phyloP scores from a whole-genome alignment of 2,797 vertebrate genomes.

The Acrocephalus scirpaceus region DNA sequence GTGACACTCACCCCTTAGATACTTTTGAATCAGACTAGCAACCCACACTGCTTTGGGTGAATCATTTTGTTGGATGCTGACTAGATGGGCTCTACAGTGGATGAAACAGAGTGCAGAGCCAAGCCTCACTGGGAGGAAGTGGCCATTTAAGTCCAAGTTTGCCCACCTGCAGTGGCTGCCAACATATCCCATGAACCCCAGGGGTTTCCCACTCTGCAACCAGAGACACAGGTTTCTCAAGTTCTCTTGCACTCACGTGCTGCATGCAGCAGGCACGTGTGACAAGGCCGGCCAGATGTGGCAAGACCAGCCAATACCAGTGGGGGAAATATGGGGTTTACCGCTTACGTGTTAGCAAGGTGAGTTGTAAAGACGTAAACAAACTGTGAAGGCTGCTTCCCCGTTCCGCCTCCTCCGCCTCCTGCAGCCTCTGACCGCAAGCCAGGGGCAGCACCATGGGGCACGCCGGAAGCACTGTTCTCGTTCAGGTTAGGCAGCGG shows the following conservation, averaged over 20 bases:
- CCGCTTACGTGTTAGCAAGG: slow-evolving; percentile 93
- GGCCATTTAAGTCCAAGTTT: background rate
- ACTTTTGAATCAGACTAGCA: background rate
- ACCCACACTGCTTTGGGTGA: background rate
- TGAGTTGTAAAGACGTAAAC: slow-evolving; percentile 96
- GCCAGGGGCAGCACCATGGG: slow-evolving; percentile 74
- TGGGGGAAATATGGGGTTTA: fast-evolving
- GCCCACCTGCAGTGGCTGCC: background rate
- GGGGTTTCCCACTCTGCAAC: background rate
- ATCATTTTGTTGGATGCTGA: background rate
- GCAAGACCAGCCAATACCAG: background rate
- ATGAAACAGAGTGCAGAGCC: fast-evolving
- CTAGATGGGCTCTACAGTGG: fast-evolving
- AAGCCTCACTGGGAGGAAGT: background rate
- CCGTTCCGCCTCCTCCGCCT: slow-evolving; percentile 20
- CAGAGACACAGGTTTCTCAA: background rate
- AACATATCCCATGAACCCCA: background rate
- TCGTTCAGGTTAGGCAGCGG: slow-evolving; percentile 81
- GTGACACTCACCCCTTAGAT: background rate
- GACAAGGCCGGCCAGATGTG: background rate
- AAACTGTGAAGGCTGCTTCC: slow-evolving; percentile 86
- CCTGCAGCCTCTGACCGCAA: slow-evolving; percentile 71
- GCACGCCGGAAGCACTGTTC: slow-evolving; percentile 75
- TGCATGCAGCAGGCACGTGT: background rate
- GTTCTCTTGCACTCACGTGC: background rate